Evolutionary conservation across 1,140 invertebrate genomes (phyloP).

Genomic region (Probaryconus sp.): DNA sequence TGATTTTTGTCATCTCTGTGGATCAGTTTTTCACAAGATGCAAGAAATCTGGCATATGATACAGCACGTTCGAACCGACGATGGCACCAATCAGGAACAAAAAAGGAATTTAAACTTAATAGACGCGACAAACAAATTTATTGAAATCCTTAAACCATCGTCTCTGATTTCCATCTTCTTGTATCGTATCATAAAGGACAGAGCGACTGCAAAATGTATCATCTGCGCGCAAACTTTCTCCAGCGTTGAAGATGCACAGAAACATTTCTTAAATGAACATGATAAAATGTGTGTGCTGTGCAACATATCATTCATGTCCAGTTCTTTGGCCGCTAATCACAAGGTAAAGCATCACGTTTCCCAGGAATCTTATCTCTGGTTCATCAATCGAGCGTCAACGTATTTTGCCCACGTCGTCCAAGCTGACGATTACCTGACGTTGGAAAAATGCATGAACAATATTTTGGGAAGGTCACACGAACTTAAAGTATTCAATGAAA

Average conservation of each 20-base stretch:
- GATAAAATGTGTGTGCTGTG: constrained; percentile 55
- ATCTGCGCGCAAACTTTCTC: constrained; percentile 19
- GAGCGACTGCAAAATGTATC: neutral
- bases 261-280: constrained; percentile 36
- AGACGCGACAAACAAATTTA: constrained; percentile 6
- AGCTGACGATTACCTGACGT: neutral
- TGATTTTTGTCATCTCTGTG: constrained; percentile 36
- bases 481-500: neutral
- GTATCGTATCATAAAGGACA: constrained; percentile 9
- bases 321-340: constrained; percentile 22
- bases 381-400: constrained; percentile 10
- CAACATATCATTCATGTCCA: constrained; percentile 24
- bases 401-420: constrained; percentile 21
- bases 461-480: constrained; percentile 15
- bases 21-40: constrained; percentile 7
- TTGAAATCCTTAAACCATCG: constrained; percentile 13
- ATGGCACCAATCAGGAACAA: neutral
- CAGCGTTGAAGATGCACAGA: neutral
- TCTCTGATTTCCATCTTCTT: constrained; percentile 23
- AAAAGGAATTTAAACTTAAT: neutral
- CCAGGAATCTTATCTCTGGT: constrained; percentile 48
- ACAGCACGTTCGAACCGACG: constrained; percentile 9
- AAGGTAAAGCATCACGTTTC: constrained; percentile 40
- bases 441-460: constrained; percentile 22
- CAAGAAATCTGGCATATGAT: constrained; percentile 28